Evolutionary conservation across 2,113 vertebrate species (phyloP), one percentile per base, ranked within the genome.

Genomic region (Uropsilus gracilis): DNA sequence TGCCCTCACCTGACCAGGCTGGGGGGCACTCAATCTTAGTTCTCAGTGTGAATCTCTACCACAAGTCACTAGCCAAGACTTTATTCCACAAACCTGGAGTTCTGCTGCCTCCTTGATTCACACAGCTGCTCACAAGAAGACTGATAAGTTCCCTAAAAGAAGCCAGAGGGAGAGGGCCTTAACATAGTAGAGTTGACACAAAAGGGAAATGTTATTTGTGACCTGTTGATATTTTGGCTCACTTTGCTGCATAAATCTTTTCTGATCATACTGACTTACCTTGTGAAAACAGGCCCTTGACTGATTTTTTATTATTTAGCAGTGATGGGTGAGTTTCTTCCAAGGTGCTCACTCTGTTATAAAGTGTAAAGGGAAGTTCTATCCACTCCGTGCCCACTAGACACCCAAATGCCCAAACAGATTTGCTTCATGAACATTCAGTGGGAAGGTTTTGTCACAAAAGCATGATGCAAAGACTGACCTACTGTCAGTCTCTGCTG

Each of bases 301-400:
- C 97, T 98, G 97, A 91, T 66, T 98, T 98, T 98, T 98, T 98
- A 98, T 98, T 97, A 97, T 96, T 98, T 89, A 96, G 97, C 95
- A 98, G 98, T 98, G 98, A 97, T 97, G 95, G 97, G 96, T 98
- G 98, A 98, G 97, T 96, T 97, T 98, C 97, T 98, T 98, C 98
- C 98, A 98, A 72, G 95, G 87, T 97, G 96, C 98, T 98, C 98
- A 98, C 98, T 98, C 96, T 96, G 97, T 98, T 98, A 98, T 98
- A 98, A 98, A 98, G 97, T 98, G 97, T 95, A 97, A 98, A 97
- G 95, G 97, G 96, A 98, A 98, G 98, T 98, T 97, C 97, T 96
- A 97, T 97, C 95, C 75, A 6, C 0, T 84, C 88, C 81, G 72
- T 97, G 95, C 64, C 94, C 86, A 88, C 90, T 37, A 86, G 84